Base-by-base conservation (phyloP, 2,797 vertebrate species). In the Sebastes hubbsi region DNA sequence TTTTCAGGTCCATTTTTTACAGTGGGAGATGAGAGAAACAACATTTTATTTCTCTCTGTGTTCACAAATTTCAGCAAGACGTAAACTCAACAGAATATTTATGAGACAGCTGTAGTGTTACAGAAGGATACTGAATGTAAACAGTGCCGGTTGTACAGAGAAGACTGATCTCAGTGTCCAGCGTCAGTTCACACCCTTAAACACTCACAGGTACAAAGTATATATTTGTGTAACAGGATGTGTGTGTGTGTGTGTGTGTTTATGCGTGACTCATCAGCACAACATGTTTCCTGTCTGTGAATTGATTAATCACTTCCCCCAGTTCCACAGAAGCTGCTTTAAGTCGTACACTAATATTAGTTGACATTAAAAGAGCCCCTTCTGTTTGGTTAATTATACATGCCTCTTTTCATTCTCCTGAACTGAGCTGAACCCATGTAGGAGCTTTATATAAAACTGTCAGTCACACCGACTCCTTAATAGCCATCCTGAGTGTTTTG, bases 271-370 rank as follows among this genome's bases (percentile, higher is more conserved):
- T 95, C 92, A 93, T 38, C 52, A 1, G 20, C 72, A 77, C 89
- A 91, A 86, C 91, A 85, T 88, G 90, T 88, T 95, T 92, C 86
- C 83, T 88, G 84, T 87, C 83, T 80, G 64, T 18, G 54, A 67
- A 76, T 75, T 62, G 86, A 84, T 91, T 90, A 89, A 91, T 93
- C 89, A 94, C 85, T 88, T 91, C 87, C 87, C 84, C 75, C 32
- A 12, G 83, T 63, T 54, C 25, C 83, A 58, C 72, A 25, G 75
- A 77, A 79, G 74, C 67, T 62, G 78, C 77, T 72, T 87, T 72
- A 87, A 91, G 81, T 92, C 85, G 65, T 56, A 60, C 63, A 42
- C 83, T 92, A 90, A 92, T 91, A 91, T 90, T 91, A 91, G 77
- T 60, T 81, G 80, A 76, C 71, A 80, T 83, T 82, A 83, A 83